Conservation (phyloP, 2,797 vertebrate genomes). For the Prunella strophiata region DNA sequence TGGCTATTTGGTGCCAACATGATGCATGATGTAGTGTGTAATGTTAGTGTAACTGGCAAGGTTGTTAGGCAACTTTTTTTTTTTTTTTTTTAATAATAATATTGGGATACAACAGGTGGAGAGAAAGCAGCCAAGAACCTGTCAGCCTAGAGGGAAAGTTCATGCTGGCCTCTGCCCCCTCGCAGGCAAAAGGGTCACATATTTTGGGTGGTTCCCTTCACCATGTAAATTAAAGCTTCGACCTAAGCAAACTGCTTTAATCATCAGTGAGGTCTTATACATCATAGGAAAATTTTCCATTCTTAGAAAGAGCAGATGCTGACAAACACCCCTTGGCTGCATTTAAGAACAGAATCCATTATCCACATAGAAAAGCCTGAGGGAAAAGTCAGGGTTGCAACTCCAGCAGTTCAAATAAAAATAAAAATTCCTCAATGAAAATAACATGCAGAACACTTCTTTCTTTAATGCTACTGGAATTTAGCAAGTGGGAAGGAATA, state of each 20-base stretch:
- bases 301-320: slow-evolving; percentile 46
- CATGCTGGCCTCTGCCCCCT: slow-evolving; percentile 10
- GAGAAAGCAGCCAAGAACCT: slow-evolving; percentile 65
- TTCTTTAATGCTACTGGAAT: background rate
- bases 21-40: background rate
- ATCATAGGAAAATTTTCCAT: slow-evolving; percentile 50
- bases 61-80: background rate
- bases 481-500: slow-evolving; percentile 2
- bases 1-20: background rate
- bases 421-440: background rate
- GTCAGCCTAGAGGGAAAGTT: slow-evolving; percentile 55
- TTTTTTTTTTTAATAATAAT: background rate
- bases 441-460: background rate
- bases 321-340: background rate
- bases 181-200: slow-evolving; percentile 39
- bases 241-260: slow-evolving; percentile 25
- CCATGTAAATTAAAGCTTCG: slow-evolving; percentile 58
- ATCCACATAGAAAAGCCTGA: background rate
- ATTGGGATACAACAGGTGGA: slow-evolving; percentile 64
- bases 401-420: background rate
- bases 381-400: background rate
- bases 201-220: slow-evolving; percentile 64
- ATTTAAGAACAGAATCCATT: background rate
- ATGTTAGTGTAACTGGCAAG: background rate
- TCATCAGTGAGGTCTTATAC: slow-evolving; percentile 2